These are phyloP conservation scores for Decapterus maruadsi DNA, from an alignment of 2,797 vertebrate species.

Conservation along the genomic window DNA sequence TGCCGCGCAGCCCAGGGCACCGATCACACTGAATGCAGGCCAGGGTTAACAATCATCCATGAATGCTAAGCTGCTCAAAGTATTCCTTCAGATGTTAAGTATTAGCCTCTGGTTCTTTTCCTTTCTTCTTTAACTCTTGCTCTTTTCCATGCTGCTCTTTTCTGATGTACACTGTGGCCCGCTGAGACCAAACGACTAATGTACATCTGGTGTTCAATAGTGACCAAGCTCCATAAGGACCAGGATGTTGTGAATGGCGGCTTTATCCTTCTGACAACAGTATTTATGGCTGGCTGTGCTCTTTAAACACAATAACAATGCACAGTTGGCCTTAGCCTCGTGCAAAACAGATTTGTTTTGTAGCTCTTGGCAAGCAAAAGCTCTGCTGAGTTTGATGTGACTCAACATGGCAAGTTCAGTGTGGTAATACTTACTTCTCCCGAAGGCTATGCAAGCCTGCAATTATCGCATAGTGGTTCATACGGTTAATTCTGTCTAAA, in stretches of 20 bases:
- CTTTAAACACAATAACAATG: slow-evolving; percentile 47
- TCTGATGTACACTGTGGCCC: slow-evolving; percentile 15
- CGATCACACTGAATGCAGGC: slow-evolving; percentile 65
- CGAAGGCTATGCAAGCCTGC: slow-evolving; percentile 56
- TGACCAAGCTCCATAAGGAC: slow-evolving; percentile 1
- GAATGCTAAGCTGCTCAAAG: slow-evolving; percentile 76
- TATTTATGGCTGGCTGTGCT: slow-evolving; percentile 29
- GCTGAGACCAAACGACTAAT: slow-evolving; percentile 45
- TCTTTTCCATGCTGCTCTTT: slow-evolving; percentile 28
- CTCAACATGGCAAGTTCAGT: slow-evolving; percentile 60
- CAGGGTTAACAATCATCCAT: slow-evolving; percentile 73
- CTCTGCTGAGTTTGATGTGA: slow-evolving; percentile 59
- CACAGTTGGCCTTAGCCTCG: slow-evolving; percentile 39
- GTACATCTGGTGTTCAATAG: slow-evolving; percentile 51
- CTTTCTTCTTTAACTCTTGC: slow-evolving; percentile 43
- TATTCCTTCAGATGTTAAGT: slow-evolving; percentile 71
- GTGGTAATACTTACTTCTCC: slow-evolving; percentile 45
- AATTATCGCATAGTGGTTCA: slow-evolving; percentile 35
- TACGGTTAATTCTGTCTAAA: slow-evolving; percentile 42
- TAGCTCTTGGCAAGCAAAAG: slow-evolving; percentile 58
- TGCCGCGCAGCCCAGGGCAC: slow-evolving; percentile 57
- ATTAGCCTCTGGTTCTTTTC: slow-evolving; percentile 61
- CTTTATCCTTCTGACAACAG: neutral
- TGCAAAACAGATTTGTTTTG: slow-evolving; percentile 59
- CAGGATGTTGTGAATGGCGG: slow-evolving; percentile 13